A percentile compares a stretch with the other conserved stretches of the same genome.
These are phyloP conservation scores for Microplitis deprimator DNA, from an alignment of 2,888 invertebrate genomes.

Conservation along the genomic window DNA sequence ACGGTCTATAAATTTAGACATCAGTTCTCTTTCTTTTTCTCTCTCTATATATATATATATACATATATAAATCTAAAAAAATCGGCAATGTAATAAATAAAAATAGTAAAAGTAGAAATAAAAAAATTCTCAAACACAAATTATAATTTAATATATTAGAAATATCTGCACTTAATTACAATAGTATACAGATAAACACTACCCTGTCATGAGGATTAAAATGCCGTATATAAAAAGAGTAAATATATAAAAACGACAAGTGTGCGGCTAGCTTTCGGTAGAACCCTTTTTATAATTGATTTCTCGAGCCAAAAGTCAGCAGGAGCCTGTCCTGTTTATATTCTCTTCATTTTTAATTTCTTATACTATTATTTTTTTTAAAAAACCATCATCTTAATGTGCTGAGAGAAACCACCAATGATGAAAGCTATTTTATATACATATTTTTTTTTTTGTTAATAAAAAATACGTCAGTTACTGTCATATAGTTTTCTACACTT, in stretches of 20 bases:
- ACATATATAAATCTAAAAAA: background rate
- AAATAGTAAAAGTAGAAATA: background rate
- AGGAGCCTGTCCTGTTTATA: constrained; percentile 16
- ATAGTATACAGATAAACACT: background rate
- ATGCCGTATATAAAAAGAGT: background rate
- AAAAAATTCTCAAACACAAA: no score
- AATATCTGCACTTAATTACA: constrained; percentile 30
- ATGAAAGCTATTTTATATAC: background rate
- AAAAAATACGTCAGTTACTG: no score
- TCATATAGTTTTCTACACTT: no score
- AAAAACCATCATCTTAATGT: background rate
- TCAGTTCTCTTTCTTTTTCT: background rate
- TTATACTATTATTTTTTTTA: constrained; percentile 17
- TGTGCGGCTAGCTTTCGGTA: constrained; percentile 30
- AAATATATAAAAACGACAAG: constrained; percentile 18
- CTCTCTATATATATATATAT: background rate
- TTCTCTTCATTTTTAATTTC: background rate
- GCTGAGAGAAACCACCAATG: background rate
- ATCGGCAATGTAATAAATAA: background rate
- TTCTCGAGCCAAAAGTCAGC: constrained; percentile 32
- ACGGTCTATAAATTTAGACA: background rate
- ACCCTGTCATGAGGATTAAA: constrained; percentile 13
- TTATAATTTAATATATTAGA: background rate
- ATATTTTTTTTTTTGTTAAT: background rate
- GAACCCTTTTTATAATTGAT: constrained; percentile 34